Evolutionary conservation across 2,797 vertebrate species (phyloP).

Genomic region (Glossophaga mutica): DNA sequence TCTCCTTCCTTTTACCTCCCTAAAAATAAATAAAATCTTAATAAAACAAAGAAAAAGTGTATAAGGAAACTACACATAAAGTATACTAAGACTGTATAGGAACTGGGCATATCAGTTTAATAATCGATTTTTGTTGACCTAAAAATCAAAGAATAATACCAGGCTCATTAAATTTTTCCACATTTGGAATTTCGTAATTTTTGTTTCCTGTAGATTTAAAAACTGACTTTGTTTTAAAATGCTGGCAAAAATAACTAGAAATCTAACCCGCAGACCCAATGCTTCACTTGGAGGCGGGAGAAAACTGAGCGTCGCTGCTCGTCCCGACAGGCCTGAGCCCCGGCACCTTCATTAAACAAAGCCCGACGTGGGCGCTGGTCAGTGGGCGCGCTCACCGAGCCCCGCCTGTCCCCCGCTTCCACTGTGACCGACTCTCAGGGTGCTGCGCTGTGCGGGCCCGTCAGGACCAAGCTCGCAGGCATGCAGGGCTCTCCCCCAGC

Average conservation of each 20-base stretch:
- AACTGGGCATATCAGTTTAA: neutral
- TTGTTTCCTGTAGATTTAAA: neutral
- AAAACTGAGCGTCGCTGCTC: fast-evolving
- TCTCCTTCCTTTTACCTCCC: too few species aligned
- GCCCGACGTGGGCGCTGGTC: neutral
- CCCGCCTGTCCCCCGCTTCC: neutral
- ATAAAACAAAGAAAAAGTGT: neutral
- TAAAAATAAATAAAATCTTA: too few species aligned
- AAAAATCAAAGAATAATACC: neutral
- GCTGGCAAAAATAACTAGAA: neutral
- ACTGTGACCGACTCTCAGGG: too few species aligned
- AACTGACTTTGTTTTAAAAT: neutral
- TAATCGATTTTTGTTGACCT: neutral
- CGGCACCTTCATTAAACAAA: neutral
- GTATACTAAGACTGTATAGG: neutral
- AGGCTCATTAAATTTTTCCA: neutral
- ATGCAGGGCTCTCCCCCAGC: neutral
- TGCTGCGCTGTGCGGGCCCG: fast-evolving
- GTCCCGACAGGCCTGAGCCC: too few species aligned
- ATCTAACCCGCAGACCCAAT: neutral
- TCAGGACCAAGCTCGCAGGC: neutral
- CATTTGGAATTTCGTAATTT: neutral
- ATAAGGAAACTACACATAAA: neutral
- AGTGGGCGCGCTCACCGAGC: too few species aligned
- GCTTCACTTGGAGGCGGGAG: neutral